Evolutionary conservation across 2,888 invertebrate genomes (phyloP).

Genomic region (Chloroclysta siterata): DNA sequence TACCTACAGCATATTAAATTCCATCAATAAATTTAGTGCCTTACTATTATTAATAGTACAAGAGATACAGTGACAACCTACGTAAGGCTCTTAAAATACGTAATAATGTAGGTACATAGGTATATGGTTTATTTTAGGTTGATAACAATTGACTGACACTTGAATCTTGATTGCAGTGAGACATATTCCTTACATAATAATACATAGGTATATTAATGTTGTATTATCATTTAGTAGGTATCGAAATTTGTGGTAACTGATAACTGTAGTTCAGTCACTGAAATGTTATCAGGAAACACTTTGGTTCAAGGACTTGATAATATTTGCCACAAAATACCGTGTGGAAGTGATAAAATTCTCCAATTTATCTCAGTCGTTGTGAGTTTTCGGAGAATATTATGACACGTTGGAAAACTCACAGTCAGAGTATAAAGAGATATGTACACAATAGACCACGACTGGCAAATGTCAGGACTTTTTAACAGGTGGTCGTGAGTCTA

Average conservation of each 20-base stretch:
- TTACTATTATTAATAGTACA: no score
- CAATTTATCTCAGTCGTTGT: not conserved
- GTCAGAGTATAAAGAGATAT: not conserved
- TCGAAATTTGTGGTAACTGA: constrained; percentile 29
- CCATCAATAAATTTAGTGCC: no score
- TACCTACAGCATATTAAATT: no score
- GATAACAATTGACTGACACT: no score
- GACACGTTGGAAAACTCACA: not conserved
- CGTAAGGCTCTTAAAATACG: no score
- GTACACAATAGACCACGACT: no score
- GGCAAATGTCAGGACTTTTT: no score
- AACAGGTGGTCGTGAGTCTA: no score
- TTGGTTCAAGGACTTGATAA: constrained; percentile 46
- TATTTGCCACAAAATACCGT: constrained; percentile 1
- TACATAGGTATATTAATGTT: not conserved
- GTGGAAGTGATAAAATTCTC: constrained; percentile 1
- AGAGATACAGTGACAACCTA: no score
- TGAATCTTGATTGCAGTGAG: no score
- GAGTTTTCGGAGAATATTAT: not conserved
- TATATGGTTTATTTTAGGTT: not conserved
- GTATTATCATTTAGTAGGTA: constrained; percentile 10
- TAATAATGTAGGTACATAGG: no score
- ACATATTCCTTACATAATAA: no score
- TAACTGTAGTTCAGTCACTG: constrained; percentile 38
- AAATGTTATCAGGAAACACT: constrained; percentile 38